Conservation (phyloP, 2,888 invertebrate species). For the Coenonympha arcania region DNA sequence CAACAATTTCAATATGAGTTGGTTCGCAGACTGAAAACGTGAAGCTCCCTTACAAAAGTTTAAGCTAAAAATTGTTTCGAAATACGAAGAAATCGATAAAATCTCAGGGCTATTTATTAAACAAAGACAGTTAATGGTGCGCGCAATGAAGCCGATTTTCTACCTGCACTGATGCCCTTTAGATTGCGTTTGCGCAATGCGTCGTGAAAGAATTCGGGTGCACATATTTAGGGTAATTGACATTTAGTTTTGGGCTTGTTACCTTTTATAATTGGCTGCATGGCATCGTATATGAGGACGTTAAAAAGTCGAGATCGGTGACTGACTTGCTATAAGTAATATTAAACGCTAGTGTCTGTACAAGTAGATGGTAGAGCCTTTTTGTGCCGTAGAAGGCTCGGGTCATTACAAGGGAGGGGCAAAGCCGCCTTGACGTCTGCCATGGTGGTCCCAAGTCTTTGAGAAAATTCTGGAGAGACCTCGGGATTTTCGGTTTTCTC, state of each 20-base stretch:
- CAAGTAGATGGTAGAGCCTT: no score
- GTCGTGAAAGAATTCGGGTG: constrained; percentile 56
- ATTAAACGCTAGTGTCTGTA: no score
- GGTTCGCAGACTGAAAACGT: background rate
- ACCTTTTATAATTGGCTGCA: constrained; percentile 22
- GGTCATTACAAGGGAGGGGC: no score
- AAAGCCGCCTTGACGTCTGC: no score
- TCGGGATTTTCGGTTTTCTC: no score
- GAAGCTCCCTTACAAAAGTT: background rate
- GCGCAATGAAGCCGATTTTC: constrained; percentile 37
- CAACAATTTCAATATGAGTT: no score
- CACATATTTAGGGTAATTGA: constrained; percentile 43
- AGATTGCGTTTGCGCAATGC: constrained; percentile 61
- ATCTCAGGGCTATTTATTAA: constrained; percentile 28
- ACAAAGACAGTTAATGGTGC: constrained; percentile 29
- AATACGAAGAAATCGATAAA: constrained; percentile 26
- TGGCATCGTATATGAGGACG: background rate
- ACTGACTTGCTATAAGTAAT: no score
- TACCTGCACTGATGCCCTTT: constrained; percentile 55
- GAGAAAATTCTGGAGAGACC: no score
- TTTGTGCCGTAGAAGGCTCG: no score
- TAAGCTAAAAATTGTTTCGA: constrained; percentile 10
- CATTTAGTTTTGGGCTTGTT: constrained; percentile 35
- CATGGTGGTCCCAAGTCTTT: no score
- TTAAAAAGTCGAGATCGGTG: no score